Evolutionary conservation across 2,888 invertebrate genomes (phyloP), one percentile per base, ranked within the genome.

Genomic region (Parnassius mnemosyne): DNA sequence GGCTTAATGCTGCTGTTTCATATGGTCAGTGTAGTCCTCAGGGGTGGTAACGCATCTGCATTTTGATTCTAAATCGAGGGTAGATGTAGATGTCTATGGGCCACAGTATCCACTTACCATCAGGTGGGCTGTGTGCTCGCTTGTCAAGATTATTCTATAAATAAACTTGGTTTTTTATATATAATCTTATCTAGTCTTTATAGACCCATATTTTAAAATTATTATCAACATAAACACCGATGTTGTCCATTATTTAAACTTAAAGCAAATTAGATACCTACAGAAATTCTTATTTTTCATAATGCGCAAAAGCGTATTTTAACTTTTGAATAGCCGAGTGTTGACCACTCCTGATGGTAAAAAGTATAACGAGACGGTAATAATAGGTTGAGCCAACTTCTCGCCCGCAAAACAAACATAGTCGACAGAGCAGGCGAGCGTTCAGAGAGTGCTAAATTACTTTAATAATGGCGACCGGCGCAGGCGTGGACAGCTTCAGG

Each of bases 331-430:
- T 62, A 47, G 66, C 76, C 74, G 72, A 82, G 71, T 65, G 87
- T 86, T 85, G 81, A 71, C 76, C 68, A 79, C 77, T 72, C 66
- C 87, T 68, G 68, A 69, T 69, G 75, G 76, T 83, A 88, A 89
- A 87, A 89, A 87, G 83, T 84, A 86, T 83, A 89, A 84, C 83
- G 80, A 84, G 84, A 83, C 76, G 74, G 79, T 90, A 90, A 90
- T 90, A 85, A 90, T 89, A 84, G 90, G 89, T 85, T 87, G 81
- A 71, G 85, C 78, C 79, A 81, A 87, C 84, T 91, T 91, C 90
- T 89, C 91, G 90, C 90, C 89, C 80, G 88, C 84, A 89, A 91
- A 91, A 91, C 91, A 91, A 91, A 91, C 91, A 91, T 76, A 74
- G 75, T 75, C 78, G 76, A 82, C 88, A 83, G 85, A 81, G 84